Base-by-base conservation (phyloP, 2,888 invertebrate species). In the Leucoptera coffeella region DNA sequence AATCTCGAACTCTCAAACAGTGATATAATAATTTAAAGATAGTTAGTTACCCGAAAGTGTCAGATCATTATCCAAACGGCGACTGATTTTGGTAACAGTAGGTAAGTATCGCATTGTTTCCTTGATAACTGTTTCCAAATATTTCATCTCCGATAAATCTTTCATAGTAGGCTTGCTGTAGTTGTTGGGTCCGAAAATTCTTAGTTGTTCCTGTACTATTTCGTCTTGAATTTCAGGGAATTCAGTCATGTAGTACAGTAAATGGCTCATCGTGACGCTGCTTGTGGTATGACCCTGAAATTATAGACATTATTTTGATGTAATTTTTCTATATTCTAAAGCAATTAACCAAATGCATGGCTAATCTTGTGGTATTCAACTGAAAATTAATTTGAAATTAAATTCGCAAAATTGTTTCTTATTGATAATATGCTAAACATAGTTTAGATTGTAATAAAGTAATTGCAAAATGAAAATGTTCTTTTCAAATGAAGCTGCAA, bases 91-190 rank as follows among this genome's bases (percentile, higher is more conserved):
- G 1, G 46, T 38, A 4, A 47, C 38, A 3, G 45, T 44, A 4
- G 45, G 46, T 25, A 47, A 38, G 11, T 39, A 31, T 2, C 47
- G 34, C 14, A 47, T 40, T 22, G 40, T 42, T 29, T 47, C 47
- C 28, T 47, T 47, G 12, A 47, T 43, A 9, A 42, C 41, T 3
- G 42, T 43, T 29, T 48, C 47, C 1, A 48, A 38, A 29, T 47
- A 48, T 28, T 46, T 47, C 47, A 48, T 48, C 29, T 47, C 35
- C 13, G 33, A 39, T 14, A 48, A 30, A 15, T 48, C 42, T 12
- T 39, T 31, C 23, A 32, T 37, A 4, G 39, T 43, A 3, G 43
- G 38, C 23, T 33, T 38, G 23, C 34, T 40, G 6, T 28, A 21
- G 2, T 39, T 33, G 19, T 47, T 36, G 2, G 36, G 30, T 8